These are phyloP conservation scores for Piscicola geometra DNA, from an alignment of 2,888 invertebrate genomes.

Conservation along the genomic window DNA sequence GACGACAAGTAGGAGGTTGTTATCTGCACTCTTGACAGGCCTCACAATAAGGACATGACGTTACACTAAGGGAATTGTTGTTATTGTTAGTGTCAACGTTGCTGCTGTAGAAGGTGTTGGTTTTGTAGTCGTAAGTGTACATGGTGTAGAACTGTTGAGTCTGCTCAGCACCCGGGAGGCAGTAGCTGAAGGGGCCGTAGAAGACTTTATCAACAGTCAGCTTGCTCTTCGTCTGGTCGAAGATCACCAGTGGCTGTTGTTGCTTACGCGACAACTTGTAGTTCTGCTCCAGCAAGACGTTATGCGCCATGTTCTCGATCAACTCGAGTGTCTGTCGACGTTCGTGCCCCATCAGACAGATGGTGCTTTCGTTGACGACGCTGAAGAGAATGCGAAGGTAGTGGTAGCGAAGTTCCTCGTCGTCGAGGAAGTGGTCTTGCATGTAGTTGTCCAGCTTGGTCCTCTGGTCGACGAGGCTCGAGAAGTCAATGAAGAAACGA, in stretches of 20 bases:
- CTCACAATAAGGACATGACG: slow-evolving; percentile 39
- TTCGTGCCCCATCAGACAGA: slow-evolving; percentile 98
- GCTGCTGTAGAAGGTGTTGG: slow-evolving; percentile 7
- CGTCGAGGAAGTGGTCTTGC: slow-evolving; percentile 91
- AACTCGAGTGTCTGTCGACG: slow-evolving; percentile 88
- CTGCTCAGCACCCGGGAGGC: slow-evolving; percentile 33
- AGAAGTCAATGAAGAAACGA: slow-evolving; percentile 98
- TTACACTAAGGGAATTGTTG: slow-evolving; percentile 17
- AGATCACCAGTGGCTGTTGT: slow-evolving; percentile 44
- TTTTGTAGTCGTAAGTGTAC: slow-evolving; percentile 39
- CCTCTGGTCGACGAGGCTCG: slow-evolving; percentile 87
- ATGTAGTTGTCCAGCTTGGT: slow-evolving; percentile 89
- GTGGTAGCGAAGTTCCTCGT: slow-evolving; percentile 73
- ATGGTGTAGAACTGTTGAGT: slow-evolving; percentile 41
- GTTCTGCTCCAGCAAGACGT: slow-evolving; percentile 62
- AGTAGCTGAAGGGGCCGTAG: slow-evolving; percentile 49
- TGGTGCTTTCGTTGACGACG: slow-evolving; percentile 95
- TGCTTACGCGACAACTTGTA: slow-evolving; percentile 15
- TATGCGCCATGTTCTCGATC: slow-evolving; percentile 86
- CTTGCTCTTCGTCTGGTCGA: slow-evolving; percentile 43
- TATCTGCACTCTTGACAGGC: slow-evolving; percentile 34
- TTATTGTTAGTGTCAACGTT: slow-evolving; percentile 1
- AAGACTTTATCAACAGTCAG: slow-evolving; percentile 55
- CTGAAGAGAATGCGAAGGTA: slow-evolving; percentile 91
- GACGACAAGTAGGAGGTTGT: no score